Evolutionary conservation across 1,140 invertebrate genomes (phyloP).

Genomic region (Panagrolaimus sp.): DNA sequence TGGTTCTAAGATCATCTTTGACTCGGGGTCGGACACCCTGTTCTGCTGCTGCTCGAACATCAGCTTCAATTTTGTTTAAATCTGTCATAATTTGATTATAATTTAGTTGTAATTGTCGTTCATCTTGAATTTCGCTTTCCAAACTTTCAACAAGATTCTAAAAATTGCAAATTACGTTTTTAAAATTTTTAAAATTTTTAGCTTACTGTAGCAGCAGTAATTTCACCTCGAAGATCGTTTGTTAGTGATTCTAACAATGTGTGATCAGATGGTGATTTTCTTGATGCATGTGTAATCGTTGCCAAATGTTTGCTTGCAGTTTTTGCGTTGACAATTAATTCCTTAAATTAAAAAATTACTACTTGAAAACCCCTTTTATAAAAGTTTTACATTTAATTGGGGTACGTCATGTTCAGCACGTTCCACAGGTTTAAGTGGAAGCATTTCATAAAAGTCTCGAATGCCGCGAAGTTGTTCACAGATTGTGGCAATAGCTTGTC

Average conservation of each 20-base stretch:
- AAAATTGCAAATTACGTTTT: background rate
- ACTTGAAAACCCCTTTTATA: background rate
- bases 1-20: background rate
- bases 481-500: constrained; percentile 2
- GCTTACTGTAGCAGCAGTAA: background rate
- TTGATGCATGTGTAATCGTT: background rate
- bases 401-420: constrained; percentile 16
- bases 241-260: background rate
- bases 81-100: constrained; percentile 2
- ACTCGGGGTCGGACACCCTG: background rate
- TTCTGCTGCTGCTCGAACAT: background rate
- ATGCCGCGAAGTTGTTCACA: constrained; percentile 1
- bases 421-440: constrained; percentile 5
- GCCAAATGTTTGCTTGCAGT: constrained; percentile 1
- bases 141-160: constrained; percentile 3
- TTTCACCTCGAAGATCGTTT: background rate
- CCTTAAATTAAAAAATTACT: background rate
- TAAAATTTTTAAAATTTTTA: background rate
- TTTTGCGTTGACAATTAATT: background rate
- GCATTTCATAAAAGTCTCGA: constrained; percentile 10
- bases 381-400: background rate
- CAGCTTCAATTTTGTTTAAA: background rate
- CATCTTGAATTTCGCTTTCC: constrained; percentile 9
- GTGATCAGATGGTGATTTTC: constrained; percentile 9
- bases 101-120: background rate